These are phyloP conservation scores for Corythornis madagascariensis DNA, from an alignment of 2,113 vertebrate species.

Conservation along the genomic window DNA sequence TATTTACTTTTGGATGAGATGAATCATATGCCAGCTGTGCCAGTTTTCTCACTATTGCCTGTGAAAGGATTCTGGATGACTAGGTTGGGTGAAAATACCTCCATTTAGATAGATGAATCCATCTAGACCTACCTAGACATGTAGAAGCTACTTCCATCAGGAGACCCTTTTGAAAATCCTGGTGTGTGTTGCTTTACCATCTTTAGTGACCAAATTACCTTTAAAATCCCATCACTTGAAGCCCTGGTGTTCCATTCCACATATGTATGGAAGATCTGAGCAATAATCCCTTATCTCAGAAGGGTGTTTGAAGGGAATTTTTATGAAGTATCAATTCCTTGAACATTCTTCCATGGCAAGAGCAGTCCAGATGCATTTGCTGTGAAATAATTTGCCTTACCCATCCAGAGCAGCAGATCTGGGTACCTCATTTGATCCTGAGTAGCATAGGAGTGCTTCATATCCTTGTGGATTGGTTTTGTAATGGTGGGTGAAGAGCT, in stretches of 20 bases:
- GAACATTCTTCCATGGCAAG: background rate
- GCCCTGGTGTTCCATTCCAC: background rate
- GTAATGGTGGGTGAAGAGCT: background rate
- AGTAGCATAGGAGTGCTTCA: background rate
- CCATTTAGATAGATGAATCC: background rate
- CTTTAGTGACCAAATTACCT: fast-evolving
- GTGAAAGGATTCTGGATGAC: background rate
- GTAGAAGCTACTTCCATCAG: background rate
- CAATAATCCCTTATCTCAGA: background rate
- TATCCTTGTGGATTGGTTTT: background rate
- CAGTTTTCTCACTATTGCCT: background rate
- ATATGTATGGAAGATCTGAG: background rate
- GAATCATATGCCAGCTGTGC: background rate
- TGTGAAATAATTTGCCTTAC: background rate
- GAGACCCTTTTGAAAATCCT: background rate
- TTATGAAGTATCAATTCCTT: background rate
- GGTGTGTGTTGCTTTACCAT: background rate
- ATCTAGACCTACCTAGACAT: background rate
- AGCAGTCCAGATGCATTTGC: background rate
- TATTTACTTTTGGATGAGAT: background rate
- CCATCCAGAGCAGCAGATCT: background rate
- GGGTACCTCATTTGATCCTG: background rate
- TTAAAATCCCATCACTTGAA: background rate
- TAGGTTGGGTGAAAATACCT: background rate
- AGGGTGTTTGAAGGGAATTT: background rate